Percentiles rank a stretch among this genome's conserved stretches.
Evolutionary conservation across 2,888 invertebrate species (phyloP).

Genomic region (Gari tellinella): DNA sequence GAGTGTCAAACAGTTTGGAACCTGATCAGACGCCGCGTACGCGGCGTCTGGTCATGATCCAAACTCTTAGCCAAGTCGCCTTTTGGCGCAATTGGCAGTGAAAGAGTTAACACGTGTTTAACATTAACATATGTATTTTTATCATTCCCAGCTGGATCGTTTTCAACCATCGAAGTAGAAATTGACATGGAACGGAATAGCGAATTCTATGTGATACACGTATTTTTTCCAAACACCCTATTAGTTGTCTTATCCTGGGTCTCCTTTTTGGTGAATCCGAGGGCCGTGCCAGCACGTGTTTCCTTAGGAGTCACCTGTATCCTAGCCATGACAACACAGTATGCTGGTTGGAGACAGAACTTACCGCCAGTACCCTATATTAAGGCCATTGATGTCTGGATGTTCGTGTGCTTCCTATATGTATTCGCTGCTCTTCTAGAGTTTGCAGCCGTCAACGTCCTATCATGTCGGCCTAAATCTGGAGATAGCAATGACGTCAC

Average conservation of each 20-base stretch:
- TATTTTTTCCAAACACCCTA: slow-evolving; percentile 85
- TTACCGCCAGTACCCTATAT: slow-evolving; percentile 53
- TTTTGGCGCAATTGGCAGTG: too few species aligned
- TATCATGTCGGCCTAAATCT: too few species aligned
- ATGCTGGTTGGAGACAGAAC: slow-evolving; percentile 46
- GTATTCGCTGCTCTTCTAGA: slow-evolving; percentile 58
- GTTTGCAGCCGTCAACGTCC: slow-evolving; percentile 54
- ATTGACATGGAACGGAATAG: slow-evolving; percentile 92
- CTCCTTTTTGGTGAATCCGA: slow-evolving; percentile 85
- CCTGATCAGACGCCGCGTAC: too few species aligned
- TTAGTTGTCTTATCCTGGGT: slow-evolving; percentile 88
- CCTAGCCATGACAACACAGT: slow-evolving; percentile 63
- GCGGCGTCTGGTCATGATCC: too few species aligned
- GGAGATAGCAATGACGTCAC: too few species aligned
- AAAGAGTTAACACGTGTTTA: too few species aligned
- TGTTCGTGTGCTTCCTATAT: slow-evolving; percentile 54
- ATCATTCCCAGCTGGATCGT: slow-evolving; percentile 31
- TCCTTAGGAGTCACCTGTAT: slow-evolving; percentile 60
- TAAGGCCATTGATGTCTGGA: slow-evolving; percentile 57
- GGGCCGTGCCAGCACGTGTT: slow-evolving; percentile 57
- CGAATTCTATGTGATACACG: slow-evolving; percentile 88
- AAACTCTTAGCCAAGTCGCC: too few species aligned
- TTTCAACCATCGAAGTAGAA: slow-evolving; percentile 82
- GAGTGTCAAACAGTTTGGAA: too few species aligned
- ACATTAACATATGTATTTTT: too few species aligned